Evolutionary conservation across 2,888 invertebrate species (phyloP).

Genomic region (Brachynemurus nebulosus): DNA sequence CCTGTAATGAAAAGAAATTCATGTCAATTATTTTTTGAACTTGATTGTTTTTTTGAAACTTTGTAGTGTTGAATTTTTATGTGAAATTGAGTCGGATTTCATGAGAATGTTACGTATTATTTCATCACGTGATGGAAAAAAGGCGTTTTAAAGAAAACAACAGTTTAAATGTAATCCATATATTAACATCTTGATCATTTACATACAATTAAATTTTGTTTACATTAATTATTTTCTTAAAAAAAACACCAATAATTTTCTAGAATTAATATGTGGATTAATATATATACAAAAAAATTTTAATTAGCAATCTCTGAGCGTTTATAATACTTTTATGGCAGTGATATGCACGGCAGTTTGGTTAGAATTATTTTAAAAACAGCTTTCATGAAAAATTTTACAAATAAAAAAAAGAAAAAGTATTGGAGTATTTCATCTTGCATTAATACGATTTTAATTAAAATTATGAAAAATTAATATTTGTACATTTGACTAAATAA

Average conservation of each 20-base stretch:
- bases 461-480: no score
- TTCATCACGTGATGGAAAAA: background rate
- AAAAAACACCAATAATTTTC: constrained; percentile 1
- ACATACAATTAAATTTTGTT: constrained; percentile 3
- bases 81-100: background rate
- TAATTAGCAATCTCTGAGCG: no score
- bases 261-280: constrained; percentile 6
- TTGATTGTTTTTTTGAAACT: background rate
- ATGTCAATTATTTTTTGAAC: background rate
- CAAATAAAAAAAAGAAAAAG: no score
- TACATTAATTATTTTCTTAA: background rate
- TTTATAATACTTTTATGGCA: no score
- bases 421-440: no score
- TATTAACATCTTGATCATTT: constrained; percentile 3
- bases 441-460: no score
- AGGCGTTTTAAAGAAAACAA: constrained; percentile 2
- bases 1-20: constrained; percentile 36
- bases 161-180: constrained; percentile 5
- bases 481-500: background rate
- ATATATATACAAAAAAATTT: no score
- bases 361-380: no score
- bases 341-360: no score
- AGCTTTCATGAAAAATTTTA: no score
- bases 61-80: background rate
- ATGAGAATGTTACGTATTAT: no score